phyloP scores from a whole-genome alignment of 2,113 vertebrate species.

The Phrynocephalus versicolor region DNA sequence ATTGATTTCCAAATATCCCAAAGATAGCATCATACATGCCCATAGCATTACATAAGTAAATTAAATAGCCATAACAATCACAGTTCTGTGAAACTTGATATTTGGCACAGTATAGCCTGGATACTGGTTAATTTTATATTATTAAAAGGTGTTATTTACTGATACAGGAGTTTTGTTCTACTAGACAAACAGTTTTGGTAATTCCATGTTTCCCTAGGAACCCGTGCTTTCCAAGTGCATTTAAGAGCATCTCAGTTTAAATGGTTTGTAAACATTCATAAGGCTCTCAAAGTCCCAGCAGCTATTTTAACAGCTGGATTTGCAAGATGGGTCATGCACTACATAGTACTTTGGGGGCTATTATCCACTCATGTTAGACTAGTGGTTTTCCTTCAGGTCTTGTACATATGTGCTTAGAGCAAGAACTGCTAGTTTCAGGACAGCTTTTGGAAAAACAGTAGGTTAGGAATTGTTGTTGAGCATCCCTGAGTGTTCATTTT shows the following conservation, averaged over 20 bases:
- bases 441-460: background rate
- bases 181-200: background rate
- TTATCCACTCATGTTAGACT: background rate
- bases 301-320: conserved; percentile 3
- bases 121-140: background rate
- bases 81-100: background rate
- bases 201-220: background rate
- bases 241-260: conserved; percentile 19
- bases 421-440: background rate
- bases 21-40: background rate
- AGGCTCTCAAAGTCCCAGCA: background rate
- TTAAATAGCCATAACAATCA: background rate
- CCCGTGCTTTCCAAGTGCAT: background rate
- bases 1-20: background rate
- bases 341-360: background rate
- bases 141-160: background rate
- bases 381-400: background rate
- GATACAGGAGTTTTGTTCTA: background rate
- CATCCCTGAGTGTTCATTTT: background rate
- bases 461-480: background rate
- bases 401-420: background rate
- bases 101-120: background rate
- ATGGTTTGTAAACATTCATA: background rate
- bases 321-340: conserved; percentile 21
- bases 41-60: background rate